A percentile compares a stretch with the other conserved stretches of the same genome.
Evolutionary conservation across 2,113 vertebrate genomes (phyloP).

Genomic region (Tenrec ecaudatus): DNA sequence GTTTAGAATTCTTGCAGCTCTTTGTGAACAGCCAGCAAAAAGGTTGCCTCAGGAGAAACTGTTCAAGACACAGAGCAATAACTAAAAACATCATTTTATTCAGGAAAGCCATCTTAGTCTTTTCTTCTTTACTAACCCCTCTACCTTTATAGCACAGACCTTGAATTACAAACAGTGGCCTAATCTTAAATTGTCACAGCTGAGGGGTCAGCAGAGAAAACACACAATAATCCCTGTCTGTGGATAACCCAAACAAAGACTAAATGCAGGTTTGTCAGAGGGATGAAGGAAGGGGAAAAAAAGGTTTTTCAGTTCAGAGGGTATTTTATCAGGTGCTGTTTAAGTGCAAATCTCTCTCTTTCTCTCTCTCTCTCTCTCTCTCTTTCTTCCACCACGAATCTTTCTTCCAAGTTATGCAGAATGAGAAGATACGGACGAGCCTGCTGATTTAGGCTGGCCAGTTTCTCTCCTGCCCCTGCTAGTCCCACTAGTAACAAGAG

Average conservation of each 20-base stretch:
- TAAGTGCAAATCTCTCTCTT: conserved; percentile 32
- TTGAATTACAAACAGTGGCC: conserved; percentile 75
- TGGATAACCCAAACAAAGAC: conserved; percentile 58
- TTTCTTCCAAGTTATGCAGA: neutral
- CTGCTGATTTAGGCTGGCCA: neutral
- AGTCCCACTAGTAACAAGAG: neutral
- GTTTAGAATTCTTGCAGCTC: conserved; percentile 62
- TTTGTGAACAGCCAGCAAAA: conserved; percentile 32
- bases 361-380: neutral
- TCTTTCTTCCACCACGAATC: neutral
- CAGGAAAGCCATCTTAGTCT: conserved; percentile 48
- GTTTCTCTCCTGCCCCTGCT: neutral
- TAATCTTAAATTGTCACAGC: conserved; percentile 70
- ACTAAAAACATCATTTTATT: conserved; percentile 23
- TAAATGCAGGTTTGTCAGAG: conserved; percentile 71
- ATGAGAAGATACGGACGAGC: neutral
- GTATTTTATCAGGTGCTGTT: conserved; percentile 68
- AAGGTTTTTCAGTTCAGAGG: neutral
- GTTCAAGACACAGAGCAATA: conserved; percentile 53
- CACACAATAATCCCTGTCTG: conserved; percentile 64
- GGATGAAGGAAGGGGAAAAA: conserved; percentile 63
- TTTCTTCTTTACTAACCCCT: conserved; percentile 20
- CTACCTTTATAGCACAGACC: conserved; percentile 39
- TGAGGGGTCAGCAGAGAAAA: conserved; percentile 52
- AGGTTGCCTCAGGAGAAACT: conserved; percentile 26